Evolutionary conservation across 2,888 invertebrate species (phyloP).

Genomic region (Callimorpha dominula): DNA sequence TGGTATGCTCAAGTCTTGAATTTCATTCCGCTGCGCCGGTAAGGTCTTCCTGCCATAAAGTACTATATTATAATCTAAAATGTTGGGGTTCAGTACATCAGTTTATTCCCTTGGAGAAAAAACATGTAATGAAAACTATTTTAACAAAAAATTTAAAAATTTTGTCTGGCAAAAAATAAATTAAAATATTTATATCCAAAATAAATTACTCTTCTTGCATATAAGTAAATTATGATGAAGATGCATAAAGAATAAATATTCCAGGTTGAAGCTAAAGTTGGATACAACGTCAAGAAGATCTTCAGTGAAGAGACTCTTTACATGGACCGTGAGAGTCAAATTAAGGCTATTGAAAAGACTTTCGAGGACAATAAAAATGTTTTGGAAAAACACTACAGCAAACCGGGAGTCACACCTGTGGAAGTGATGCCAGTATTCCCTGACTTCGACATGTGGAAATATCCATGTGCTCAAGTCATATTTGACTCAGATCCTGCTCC

Average conservation of each 20-base stretch:
- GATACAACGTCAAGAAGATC: conserved; percentile 98
- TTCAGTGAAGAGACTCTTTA: conserved; percentile 97
- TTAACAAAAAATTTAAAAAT: no score
- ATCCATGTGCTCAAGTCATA: conserved; percentile 98
- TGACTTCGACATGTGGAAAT: conserved; percentile 99
- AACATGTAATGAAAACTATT: no score
- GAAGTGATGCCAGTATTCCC: conserved; percentile 95
- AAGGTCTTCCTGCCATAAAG: no score
- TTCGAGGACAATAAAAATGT: conserved; percentile 95
- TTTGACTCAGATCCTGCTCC: conserved; percentile 99
- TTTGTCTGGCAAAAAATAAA: no score
- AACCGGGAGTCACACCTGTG: conserved; percentile 96
- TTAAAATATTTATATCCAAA: no score
- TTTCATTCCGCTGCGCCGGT: no score
- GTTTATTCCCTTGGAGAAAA: no score
- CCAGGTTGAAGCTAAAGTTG: conserved; percentile 98
- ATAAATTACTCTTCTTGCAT: no score
- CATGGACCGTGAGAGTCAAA: conserved; percentile 98
- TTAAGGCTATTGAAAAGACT: conserved; percentile 98
- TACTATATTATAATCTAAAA: no score
- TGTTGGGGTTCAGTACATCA: no score
- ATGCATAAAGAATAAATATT: conserved; percentile 23
- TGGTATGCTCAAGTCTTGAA: no score
- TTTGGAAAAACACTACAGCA: conserved; percentile 97
- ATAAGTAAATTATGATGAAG: neutral